Evolutionary conservation across 1,140 invertebrate species (phyloP).

Genomic region (Lamellibrachia luymesi): DNA sequence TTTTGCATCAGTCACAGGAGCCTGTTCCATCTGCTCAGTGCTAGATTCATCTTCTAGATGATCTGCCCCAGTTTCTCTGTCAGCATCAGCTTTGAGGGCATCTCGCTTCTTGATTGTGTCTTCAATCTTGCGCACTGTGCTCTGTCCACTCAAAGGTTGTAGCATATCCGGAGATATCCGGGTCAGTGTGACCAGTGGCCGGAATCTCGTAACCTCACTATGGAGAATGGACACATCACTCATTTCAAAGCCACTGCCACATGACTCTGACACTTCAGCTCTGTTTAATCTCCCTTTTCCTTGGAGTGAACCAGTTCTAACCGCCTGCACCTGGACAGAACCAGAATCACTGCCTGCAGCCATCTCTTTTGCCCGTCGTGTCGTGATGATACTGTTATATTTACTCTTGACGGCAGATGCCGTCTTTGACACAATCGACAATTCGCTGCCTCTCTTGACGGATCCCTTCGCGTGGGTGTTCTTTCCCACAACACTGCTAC

Average conservation of each 20-base stretch:
- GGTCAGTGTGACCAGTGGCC: background rate
- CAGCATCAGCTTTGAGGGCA: background rate
- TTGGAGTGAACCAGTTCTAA: background rate
- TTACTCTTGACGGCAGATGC: constrained; percentile 44
- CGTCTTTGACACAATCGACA: constrained; percentile 33
- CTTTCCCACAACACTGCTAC: background rate
- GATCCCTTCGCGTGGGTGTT: background rate
- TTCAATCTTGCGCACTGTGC: background rate
- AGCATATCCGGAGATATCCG: background rate
- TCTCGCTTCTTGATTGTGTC: background rate
- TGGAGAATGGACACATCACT: background rate
- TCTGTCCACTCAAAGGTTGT: background rate
- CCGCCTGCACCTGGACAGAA: background rate
- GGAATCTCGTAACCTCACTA: background rate
- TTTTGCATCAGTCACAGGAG: background rate
- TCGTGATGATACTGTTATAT: constrained; percentile 43
- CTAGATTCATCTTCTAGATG: background rate
- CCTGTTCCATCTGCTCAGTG: background rate
- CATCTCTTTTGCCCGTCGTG: constrained; percentile 21
- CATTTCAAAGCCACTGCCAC: background rate
- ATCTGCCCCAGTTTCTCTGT: background rate
- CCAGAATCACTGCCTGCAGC: background rate
- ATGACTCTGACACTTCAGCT: background rate
- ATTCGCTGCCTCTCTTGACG: background rate
- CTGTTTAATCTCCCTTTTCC: background rate